Conservation (phyloP, 2,888 invertebrate species). For the Pammene aurita region DNA sequence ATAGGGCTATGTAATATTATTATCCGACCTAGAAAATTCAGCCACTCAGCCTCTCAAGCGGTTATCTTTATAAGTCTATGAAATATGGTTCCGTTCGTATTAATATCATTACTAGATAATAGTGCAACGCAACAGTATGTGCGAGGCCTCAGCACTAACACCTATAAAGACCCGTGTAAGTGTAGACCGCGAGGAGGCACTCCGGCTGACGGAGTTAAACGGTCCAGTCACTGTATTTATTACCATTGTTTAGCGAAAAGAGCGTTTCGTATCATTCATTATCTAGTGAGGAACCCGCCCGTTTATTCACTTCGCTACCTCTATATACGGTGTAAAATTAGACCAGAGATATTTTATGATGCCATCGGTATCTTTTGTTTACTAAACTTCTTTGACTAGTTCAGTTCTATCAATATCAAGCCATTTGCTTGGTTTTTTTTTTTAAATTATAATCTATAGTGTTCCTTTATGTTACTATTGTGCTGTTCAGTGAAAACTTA, state of each 20-base stretch:
- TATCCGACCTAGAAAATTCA: too few relatives aligned
- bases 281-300: conserved; percentile 56
- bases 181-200: conserved; percentile 39
- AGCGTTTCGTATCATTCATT: conserved; percentile 78
- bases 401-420: not conserved
- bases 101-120: too few relatives aligned
- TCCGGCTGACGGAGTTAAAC: conserved; percentile 66
- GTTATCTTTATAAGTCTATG: too few relatives aligned
- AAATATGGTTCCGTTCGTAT: too few relatives aligned
- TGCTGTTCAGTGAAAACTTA: too few relatives aligned
- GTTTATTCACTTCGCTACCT: conserved; percentile 52
- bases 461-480: not conserved
- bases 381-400: conserved; percentile 24
- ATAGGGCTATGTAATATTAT: too few relatives aligned
- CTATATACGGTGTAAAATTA: conserved; percentile 40
- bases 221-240: conserved; percentile 78
- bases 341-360: conserved; percentile 30
- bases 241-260: conserved; percentile 81
- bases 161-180: conserved; percentile 33
- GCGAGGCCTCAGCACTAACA: conserved; percentile 32
- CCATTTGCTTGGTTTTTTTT: not conserved
- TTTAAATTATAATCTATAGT: not conserved
- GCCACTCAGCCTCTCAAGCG: too few relatives aligned
- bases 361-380: conserved; percentile 28
- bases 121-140: conserved; percentile 29